phyloP scores from a whole-genome alignment of 2,888 invertebrate genomes.

The Drosophila aldrichi region DNA sequence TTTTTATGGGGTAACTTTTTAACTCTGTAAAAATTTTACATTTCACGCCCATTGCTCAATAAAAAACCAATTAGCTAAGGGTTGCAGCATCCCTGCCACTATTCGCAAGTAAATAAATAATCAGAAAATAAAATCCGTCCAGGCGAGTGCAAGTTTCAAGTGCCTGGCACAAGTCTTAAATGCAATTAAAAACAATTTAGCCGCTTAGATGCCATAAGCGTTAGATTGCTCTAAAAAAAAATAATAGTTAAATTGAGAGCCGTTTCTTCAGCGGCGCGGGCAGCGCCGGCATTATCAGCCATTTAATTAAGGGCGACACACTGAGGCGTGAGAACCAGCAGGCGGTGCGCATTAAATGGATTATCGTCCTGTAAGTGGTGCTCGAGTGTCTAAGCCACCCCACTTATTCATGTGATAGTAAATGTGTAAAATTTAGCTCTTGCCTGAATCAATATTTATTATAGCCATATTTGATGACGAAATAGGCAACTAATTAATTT shows the following conservation, averaged over 20 bases:
- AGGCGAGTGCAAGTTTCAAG: constrained; percentile 54
- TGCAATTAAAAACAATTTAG: constrained; percentile 76
- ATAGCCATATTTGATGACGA: neutral
- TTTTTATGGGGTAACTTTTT: constrained; percentile 4
- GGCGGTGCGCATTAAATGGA: constrained; percentile 29
- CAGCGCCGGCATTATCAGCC: constrained; percentile 43
- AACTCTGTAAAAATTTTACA: constrained; percentile 41
- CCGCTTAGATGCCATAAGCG: constrained; percentile 62
- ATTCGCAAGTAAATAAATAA: constrained; percentile 21
- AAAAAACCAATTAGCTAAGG: constrained; percentile 59
- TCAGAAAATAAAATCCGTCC: constrained; percentile 27
- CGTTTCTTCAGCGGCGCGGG: constrained; percentile 20
- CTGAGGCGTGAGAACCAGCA: constrained; percentile 52
- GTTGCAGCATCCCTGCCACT: constrained; percentile 43
- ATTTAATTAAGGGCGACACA: constrained; percentile 25
- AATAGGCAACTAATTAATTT: neutral
- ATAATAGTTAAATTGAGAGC: constrained; percentile 10
- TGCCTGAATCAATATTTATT: neutral
- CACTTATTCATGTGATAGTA: neutral
- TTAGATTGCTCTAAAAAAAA: constrained; percentile 57
- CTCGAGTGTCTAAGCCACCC: constrained; percentile 6
- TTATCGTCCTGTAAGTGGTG: constrained; percentile 14
- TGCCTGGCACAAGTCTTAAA: constrained; percentile 59
- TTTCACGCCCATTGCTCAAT: constrained; percentile 62
- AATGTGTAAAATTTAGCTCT: neutral